Base-by-base conservation (phyloP, 2,888 invertebrate species). In the Stramonita haemastoma region DNA sequence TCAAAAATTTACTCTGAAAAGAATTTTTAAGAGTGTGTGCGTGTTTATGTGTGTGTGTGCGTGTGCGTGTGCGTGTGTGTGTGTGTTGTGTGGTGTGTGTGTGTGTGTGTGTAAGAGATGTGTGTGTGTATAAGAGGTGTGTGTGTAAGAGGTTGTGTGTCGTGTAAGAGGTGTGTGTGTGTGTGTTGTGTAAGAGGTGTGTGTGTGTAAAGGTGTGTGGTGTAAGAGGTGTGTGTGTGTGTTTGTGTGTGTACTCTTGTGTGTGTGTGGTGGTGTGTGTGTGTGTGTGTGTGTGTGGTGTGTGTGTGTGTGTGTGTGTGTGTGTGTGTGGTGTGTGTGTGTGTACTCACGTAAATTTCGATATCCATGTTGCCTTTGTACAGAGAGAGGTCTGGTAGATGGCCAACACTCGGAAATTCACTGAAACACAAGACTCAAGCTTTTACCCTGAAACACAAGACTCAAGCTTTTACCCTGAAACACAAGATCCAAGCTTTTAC, bases 351-450 rank as follows among this genome's bases (percentile, higher is more conserved):
- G 93, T 97, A 97, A 90, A 98, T 96, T 93, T 97, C 97, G 36
- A 98, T 96, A 19, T 97, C 97, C 91, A 97, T 97, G 57, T 97
- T 97, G 13, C 97, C 97, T 11, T 91, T 93, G 92, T 94, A 96
- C 0, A 98, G 98, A 93, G 97, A 97, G 90, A 98, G 96, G 93
- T 97, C 97, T 0, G 98, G 95, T 98, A 97, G 88, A 98, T 96
- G 32, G 98, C 97, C 34, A 98, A 96, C 15, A 98, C 97, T 93
- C 98, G 97, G 96, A 98, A 99, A 95, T 97, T 97, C 56, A 99
- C 97, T 96, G 93, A 86, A 93, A 93, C 32, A 84, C 32, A 34
- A 60, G 17, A 36, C 26, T 22, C 83, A 83, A 46, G 46, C 17
- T 2, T 19, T 22, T 19, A 22, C 66, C 66, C 97, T 96, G 93